Percentiles rank a stretch among this genome's conserved stretches.
These are phyloP conservation scores for Crenichthys baileyi DNA, from an alignment of 2,797 vertebrate species.

Conservation along the genomic window DNA sequence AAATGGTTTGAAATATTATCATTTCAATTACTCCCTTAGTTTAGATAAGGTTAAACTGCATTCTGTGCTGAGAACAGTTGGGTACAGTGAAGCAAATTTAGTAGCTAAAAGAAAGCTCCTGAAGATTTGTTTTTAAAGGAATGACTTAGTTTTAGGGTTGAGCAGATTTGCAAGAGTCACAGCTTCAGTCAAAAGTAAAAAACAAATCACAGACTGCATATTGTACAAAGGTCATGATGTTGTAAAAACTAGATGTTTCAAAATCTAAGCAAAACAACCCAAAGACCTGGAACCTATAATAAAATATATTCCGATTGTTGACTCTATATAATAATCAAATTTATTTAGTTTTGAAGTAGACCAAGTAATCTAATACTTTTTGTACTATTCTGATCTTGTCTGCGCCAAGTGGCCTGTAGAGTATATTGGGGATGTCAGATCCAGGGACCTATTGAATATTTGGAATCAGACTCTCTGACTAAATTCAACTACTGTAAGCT, in stretches of 20 bases:
- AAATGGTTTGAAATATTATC: neutral
- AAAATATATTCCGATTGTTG: neutral
- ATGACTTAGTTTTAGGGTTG: neutral
- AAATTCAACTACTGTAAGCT: neutral
- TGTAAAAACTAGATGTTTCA: neutral
- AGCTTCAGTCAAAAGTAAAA: neutral
- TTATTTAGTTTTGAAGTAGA: neutral
- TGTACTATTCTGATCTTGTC: neutral
- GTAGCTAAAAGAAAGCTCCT: neutral
- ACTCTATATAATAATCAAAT: neutral
- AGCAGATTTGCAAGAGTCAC: neutral
- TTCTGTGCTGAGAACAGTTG: neutral
- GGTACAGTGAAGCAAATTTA: neutral
- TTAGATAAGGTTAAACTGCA: neutral
- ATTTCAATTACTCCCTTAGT: neutral
- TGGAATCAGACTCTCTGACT: neutral
- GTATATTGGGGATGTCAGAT: neutral
- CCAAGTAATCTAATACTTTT: neutral
- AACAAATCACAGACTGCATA: too few relatives aligned
- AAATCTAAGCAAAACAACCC: neutral
- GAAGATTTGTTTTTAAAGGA: too few relatives aligned
- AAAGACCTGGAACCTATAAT: neutral
- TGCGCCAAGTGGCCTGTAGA: neutral
- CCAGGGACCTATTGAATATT: neutral
- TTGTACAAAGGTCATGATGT: too few relatives aligned